These are phyloP conservation scores for Mellivora capensis DNA, from an alignment of 2,113 vertebrate species.

Conservation along the genomic window DNA sequence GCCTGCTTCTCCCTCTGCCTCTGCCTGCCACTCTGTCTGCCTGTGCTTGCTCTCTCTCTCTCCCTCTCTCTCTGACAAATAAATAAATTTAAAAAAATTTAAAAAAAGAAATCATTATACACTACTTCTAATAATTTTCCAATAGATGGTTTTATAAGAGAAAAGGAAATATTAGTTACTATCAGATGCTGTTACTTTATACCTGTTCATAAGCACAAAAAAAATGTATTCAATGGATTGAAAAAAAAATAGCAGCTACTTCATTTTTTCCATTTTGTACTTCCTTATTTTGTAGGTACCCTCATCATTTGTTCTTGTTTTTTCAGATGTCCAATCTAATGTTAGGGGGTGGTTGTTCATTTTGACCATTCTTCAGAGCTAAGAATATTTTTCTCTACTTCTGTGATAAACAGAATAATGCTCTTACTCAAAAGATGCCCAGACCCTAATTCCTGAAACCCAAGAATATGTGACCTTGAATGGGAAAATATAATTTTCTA, in stretches of 20 bases:
- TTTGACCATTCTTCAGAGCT: background rate
- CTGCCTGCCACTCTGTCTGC: too few relatives aligned
- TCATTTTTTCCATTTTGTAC: slow-evolving; percentile 7
- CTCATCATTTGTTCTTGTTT: background rate
- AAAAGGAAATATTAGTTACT: slow-evolving; percentile 73
- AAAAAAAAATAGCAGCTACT: slow-evolving; percentile 60
- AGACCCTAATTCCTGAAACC: background rate
- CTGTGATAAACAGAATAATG: background rate
- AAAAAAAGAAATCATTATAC: slow-evolving; percentile 69
- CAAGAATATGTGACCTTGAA: background rate
- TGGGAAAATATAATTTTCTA: background rate
- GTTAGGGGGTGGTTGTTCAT: background rate
- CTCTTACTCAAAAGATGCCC: background rate
- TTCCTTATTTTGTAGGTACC: background rate
- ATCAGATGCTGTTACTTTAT: slow-evolving; percentile 73
- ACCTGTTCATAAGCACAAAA: slow-evolving; percentile 38
- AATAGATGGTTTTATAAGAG: slow-evolving; percentile 63
- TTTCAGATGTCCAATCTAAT: slow-evolving; percentile 43
- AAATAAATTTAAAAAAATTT: too few relatives aligned
- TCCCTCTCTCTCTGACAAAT: too few relatives aligned
- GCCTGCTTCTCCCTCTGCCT: too few relatives aligned
- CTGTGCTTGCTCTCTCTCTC: too few relatives aligned
- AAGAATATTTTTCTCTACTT: background rate
- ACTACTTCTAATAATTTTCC: slow-evolving; percentile 70
- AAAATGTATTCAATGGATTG: slow-evolving; percentile 55